Evolutionary conservation across 30 jellyfish, hydroid and myxozoan species (phyloP), one percentile per base, ranked within the genome.

Genomic region (Turritopsis rubra): DNA sequence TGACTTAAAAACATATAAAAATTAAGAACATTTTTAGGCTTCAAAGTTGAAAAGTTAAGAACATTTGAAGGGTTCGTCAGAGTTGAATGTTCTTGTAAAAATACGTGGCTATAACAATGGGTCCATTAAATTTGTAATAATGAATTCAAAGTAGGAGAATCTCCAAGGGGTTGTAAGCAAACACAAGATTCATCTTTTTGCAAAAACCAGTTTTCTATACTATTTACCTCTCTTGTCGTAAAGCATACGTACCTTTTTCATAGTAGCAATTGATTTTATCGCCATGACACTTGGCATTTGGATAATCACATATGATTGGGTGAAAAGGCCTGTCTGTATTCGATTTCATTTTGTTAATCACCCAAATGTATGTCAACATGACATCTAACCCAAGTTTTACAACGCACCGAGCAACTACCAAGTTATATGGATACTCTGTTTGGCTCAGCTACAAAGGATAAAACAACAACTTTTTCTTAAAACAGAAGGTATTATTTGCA

Each of bases 291-390:
- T 28, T 28, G 8, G 85, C 85, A 1, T 1, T 77, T 77, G 30
- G 30, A 28, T n/a, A 77, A 16, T 53, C 21, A 52, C 85, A 77
- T 24, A 77, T 26, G 29, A 60, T 24, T 0, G 85, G 85, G 18
- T 77, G 85, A 52, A 22, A 77, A 1, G 85, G 85, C 21, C 27
- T 20, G 66, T 77, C 73, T 8, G 85, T 77, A 24, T 24, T 77
- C 28, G 85, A 30, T 52, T 77, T 77, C 85, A 77, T 29, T 60
- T 77, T 77, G 72, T 5, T 5, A 5, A 77, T 52, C 21, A 77
- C 72, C 85, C 85, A 77, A 21, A 30, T 29, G 19, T 26, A 30
- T 16, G 85, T 77, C 30, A 52, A 7, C 72, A 77, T 52, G 28
- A 21, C 72, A 1, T 60, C 73, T n/a, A 29, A 19, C 19, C 8